phyloP scores from a whole-genome alignment of 1,140 invertebrate genomes.

The Hycleus phaleratus region DNA sequence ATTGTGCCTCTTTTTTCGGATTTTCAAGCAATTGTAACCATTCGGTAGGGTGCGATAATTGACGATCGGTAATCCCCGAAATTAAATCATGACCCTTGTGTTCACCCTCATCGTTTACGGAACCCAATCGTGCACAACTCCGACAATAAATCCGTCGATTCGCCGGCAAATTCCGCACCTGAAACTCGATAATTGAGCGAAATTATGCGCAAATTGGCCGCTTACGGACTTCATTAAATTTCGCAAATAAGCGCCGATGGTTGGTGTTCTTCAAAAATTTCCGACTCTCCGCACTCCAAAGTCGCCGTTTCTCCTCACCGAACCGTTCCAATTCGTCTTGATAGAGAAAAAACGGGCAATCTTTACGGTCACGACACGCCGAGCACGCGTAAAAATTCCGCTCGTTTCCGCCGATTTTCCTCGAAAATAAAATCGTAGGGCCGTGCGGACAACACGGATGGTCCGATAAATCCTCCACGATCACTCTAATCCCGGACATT shows the following conservation, averaged over 20 bases:
- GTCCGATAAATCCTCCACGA: constrained; percentile 33
- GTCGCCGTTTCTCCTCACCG: constrained; percentile 30
- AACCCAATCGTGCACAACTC: constrained; percentile 52
- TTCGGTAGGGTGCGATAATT: constrained; percentile 49
- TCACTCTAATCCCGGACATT: constrained; percentile 23
- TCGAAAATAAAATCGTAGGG: constrained; percentile 61
- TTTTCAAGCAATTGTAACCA: constrained; percentile 54
- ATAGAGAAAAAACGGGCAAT: constrained; percentile 60
- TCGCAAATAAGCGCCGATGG: constrained; percentile 47
- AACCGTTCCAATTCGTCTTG: constrained; percentile 42
- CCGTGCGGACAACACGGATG: constrained; percentile 55
- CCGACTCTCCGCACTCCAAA: constrained; percentile 45
- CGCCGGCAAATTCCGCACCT: constrained; percentile 40
- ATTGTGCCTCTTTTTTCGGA: constrained; percentile 68
- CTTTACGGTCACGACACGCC: constrained; percentile 65
- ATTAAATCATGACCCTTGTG: constrained; percentile 47
- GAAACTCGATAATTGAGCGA: constrained; percentile 1
- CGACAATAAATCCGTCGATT: constrained; percentile 53
- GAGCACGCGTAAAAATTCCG: constrained; percentile 66
- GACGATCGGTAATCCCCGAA: constrained; percentile 42
- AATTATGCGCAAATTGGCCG: constrained; percentile 18
- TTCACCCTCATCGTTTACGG: constrained; percentile 38
- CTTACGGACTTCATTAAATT: constrained; percentile 39
- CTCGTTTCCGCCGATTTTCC: constrained; percentile 30
- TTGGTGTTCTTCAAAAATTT: constrained; percentile 43